Evolutionary conservation across 2,797 vertebrate genomes (phyloP).

Genomic region (Protosalanx chinensis): DNA sequence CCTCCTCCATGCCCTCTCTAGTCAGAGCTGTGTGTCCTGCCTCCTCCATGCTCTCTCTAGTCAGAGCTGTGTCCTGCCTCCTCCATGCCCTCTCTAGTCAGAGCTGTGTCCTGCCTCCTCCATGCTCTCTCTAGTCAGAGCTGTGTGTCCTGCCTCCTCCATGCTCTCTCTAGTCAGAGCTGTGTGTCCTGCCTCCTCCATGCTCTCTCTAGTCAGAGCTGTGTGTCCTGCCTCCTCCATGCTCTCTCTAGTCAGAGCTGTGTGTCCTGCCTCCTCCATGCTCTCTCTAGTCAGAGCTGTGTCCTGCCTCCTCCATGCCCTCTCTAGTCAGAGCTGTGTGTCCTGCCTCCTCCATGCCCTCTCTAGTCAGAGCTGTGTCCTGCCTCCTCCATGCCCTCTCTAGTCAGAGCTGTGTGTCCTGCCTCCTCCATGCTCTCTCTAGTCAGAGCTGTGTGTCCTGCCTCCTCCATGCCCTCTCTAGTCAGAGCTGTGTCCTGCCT

Average conservation of each 20-base stretch:
- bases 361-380: not conserved
- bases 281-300: no score
- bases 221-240: constrained; percentile 7
- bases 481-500: not conserved
- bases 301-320: constrained; percentile 10
- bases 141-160: constrained; percentile 5
- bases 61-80: not conserved
- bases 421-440: constrained; percentile 8
- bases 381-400: constrained; percentile 7
- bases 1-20: constrained; percentile 17
- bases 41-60: constrained; percentile 1
- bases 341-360: constrained; percentile 12
- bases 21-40: not conserved
- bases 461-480: constrained; percentile 5
- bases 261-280: constrained; percentile 10
- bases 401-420: not conserved
- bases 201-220: no score
- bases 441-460: not conserved
- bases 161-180: no score
- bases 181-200: constrained; percentile 4
- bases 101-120: constrained; percentile 5
- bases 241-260: no score
- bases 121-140: no score
- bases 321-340: no score
- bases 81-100: not conserved